Percentiles rank a stretch among this genome's conserved stretches.
Conservation (phyloP, 2,797 vertebrate genomes). For the Lagorchestes hirsutus region DNA sequence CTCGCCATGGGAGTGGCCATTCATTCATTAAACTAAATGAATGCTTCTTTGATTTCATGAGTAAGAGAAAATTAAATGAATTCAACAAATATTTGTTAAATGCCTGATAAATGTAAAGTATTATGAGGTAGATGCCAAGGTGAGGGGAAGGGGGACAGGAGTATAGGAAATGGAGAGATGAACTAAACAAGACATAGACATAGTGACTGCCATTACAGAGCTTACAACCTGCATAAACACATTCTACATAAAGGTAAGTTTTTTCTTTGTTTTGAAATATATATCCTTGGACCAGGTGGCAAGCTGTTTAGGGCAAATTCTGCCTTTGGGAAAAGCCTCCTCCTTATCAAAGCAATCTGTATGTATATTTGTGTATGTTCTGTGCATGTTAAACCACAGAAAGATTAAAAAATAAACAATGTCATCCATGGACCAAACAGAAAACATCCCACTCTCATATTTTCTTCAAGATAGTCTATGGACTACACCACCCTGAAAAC, state of each 20-base stretch:
- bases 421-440: neutral
- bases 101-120: neutral
- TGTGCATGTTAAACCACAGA: neutral
- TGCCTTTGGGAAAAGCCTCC: neutral
- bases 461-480: neutral
- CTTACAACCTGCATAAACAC: neutral
- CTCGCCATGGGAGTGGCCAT: neutral
- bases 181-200: neutral
- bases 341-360: neutral
- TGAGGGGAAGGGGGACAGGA: neutral
- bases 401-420: neutral
- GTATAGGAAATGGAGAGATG: neutral
- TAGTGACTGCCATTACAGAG: neutral
- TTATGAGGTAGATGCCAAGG: neutral
- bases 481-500: neutral
- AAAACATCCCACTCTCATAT: neutral
- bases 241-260: neutral
- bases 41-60: neutral
- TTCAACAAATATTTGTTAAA: neutral
- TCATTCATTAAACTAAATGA: neutral
- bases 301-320: neutral
- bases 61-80: neutral
- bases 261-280: neutral
- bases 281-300: neutral
- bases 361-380: neutral